Percentiles rank a stretch among this genome's conserved stretches.
Evolutionary conservation across 2,888 invertebrate genomes (phyloP).

Genomic region (Uloborus plumipes): DNA sequence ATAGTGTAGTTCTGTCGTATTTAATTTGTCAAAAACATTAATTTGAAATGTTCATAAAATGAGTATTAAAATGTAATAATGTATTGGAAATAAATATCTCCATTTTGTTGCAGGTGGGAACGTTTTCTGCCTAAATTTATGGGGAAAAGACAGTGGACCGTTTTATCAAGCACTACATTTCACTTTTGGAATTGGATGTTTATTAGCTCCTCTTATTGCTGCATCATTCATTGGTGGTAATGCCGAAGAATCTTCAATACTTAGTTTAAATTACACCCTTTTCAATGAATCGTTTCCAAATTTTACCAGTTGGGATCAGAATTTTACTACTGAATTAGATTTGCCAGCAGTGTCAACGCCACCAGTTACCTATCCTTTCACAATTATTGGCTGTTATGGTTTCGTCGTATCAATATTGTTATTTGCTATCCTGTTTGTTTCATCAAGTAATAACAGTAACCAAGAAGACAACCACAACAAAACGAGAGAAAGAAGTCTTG

Average conservation of each 20-base stretch:
- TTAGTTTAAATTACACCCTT: not conserved
- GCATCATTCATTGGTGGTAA: slow-evolving; percentile 71
- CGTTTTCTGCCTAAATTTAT: slow-evolving; percentile 71
- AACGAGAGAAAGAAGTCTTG: slow-evolving; percentile 40
- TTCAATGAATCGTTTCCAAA: too few species aligned
- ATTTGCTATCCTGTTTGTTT: slow-evolving; percentile 65
- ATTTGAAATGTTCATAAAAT: too few species aligned
- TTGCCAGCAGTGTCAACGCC: not conserved
- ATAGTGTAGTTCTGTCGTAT: too few species aligned
- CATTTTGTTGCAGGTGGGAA: slow-evolving; percentile 70
- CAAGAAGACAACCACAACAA: slow-evolving; percentile 16
- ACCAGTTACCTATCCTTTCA: slow-evolving; percentile 68
- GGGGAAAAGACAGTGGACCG: slow-evolving; percentile 71
- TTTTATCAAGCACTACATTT: slow-evolving; percentile 73
- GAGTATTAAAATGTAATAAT: too few species aligned
- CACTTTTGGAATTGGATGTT: slow-evolving; percentile 73
- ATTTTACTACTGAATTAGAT: too few species aligned
- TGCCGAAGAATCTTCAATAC: not conserved
- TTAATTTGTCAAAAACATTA: too few species aligned
- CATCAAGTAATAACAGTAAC: slow-evolving; percentile 31
- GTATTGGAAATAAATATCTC: not conserved
- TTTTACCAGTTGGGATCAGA: not conserved
- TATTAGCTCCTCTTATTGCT: slow-evolving; percentile 73
- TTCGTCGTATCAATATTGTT: slow-evolving; percentile 70
- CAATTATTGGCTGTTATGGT: slow-evolving; percentile 70